These are phyloP conservation scores for Rhyacophila evoluta DNA, from an alignment of 2,888 invertebrate species.

Conservation along the genomic window DNA sequence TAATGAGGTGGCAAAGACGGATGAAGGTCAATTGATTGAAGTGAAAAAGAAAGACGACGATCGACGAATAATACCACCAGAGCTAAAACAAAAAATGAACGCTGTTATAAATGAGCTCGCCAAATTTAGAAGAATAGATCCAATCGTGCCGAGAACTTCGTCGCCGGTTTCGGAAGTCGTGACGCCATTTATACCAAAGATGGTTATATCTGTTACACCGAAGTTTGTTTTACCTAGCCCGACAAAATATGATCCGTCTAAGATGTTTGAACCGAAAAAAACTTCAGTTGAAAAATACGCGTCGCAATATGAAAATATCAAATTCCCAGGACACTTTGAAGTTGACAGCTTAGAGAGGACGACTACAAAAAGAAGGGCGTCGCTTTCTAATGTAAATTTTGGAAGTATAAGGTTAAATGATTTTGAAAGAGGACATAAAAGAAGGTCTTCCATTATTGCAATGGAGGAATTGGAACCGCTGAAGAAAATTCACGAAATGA, in stretches of 20 bases:
- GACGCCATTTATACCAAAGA: conserved; percentile 62
- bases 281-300: not conserved
- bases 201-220: conserved; percentile 63
- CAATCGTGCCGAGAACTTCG: conserved; percentile 59
- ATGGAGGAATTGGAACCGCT: conserved; percentile 59
- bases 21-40: not conserved
- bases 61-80: conserved; percentile 64
- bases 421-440: conserved; percentile 57
- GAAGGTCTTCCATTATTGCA: conserved; percentile 55
- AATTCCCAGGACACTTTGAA: conserved; percentile 58
- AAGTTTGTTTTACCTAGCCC: conserved; percentile 44
- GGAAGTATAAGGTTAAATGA: conserved; percentile 61
- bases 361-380: conserved; percentile 60
- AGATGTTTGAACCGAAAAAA: not conserved
- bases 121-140: conserved; percentile 63
- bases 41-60: conserved; percentile 58
- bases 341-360: conserved; percentile 72
- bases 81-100: conserved; percentile 73
- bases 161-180: conserved; percentile 61
- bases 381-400: conserved; percentile 63
- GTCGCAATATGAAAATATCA: not conserved
- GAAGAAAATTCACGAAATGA: conserved; percentile 59
- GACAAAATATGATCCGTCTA: not conserved
- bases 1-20: not conserved
- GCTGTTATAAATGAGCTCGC: conserved; percentile 72